These are phyloP conservation scores for Agrenia bidenticulata DNA, from an alignment of 2,888 invertebrate genomes.

Conservation along the genomic window DNA sequence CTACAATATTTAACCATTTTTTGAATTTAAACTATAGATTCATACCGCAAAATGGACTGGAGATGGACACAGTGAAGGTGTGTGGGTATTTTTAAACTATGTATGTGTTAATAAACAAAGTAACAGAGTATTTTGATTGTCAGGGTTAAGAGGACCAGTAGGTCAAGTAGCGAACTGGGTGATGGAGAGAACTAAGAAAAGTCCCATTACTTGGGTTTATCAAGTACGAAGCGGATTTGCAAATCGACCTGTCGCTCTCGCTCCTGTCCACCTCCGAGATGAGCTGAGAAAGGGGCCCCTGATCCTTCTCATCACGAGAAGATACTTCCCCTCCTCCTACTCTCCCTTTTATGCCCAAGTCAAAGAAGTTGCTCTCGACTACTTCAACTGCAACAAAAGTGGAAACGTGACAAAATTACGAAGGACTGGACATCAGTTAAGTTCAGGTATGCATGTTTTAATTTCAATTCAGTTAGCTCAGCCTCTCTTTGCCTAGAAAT, in stretches of 20 bases:
- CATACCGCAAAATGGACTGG: conserved; percentile 53
- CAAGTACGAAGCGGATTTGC: conserved; percentile 51
- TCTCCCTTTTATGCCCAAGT: conserved; percentile 51
- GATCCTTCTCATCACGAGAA: conserved; percentile 44
- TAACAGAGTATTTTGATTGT: no score
- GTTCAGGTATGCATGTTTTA: conserved; percentile 43
- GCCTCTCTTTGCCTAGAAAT: no score
- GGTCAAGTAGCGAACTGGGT: conserved; percentile 52
- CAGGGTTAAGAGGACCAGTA: conserved; percentile 46
- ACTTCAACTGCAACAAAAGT: conserved; percentile 52
- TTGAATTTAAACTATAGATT: conserved; percentile 19
- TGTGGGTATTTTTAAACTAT: background rate
- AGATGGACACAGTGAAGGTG: conserved; percentile 33
- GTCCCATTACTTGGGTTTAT: conserved; percentile 52
- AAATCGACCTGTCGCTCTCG: conserved; percentile 47
- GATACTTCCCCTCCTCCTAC: conserved; percentile 50
- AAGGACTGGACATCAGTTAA: conserved; percentile 47
- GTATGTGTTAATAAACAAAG: background rate
- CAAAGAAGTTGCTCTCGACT: conserved; percentile 51
- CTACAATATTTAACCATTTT: no score
- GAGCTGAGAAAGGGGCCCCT: conserved; percentile 46
- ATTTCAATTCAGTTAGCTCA: no score
- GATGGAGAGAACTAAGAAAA: conserved; percentile 44
- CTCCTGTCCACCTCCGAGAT: conserved; percentile 44
- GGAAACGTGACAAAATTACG: conserved; percentile 50